phyloP scores from a whole-genome alignment of 2,888 invertebrate genomes.

The Polietes domitor region DNA sequence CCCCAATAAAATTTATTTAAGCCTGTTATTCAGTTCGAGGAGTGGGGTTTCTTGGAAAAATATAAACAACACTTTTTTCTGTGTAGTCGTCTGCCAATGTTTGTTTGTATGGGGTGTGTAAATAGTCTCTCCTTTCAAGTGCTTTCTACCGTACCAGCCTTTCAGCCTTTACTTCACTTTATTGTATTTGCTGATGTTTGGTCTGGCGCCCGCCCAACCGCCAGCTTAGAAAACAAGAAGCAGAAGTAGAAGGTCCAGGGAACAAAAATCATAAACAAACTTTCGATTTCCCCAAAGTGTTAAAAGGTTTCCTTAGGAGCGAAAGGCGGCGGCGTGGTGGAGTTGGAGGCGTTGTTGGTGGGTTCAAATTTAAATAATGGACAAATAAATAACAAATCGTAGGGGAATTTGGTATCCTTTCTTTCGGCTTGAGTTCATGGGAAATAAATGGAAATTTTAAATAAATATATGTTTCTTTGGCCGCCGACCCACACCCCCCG shows the following conservation, averaged over 20 bases:
- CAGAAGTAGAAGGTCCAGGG: background rate
- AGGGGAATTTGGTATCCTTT: conserved; percentile 11
- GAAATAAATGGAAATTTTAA: conserved; percentile 43
- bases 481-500: no score
- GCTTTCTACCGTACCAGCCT: background rate
- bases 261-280: conserved; percentile 29
- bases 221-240: background rate
- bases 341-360: background rate
- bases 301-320: conserved; percentile 35
- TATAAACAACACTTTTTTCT: conserved; percentile 48
- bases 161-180: background rate
- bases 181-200: background rate
- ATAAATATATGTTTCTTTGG: conserved; percentile 56
- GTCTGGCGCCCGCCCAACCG: background rate
- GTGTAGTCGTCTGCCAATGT: conserved; percentile 20
- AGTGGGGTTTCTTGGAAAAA: background rate
- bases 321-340: background rate
- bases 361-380: conserved; percentile 52
- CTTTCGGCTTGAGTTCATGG: background rate
- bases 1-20: conserved; percentile 48
- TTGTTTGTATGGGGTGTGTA: background rate
- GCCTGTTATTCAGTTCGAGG: background rate
- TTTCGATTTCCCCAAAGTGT: conserved; percentile 47
- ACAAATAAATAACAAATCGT: conserved; percentile 46
- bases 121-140: conserved; percentile 1